Evolutionary conservation across 2,797 vertebrate species (phyloP).

Genomic region (Pangasius macronema): DNA sequence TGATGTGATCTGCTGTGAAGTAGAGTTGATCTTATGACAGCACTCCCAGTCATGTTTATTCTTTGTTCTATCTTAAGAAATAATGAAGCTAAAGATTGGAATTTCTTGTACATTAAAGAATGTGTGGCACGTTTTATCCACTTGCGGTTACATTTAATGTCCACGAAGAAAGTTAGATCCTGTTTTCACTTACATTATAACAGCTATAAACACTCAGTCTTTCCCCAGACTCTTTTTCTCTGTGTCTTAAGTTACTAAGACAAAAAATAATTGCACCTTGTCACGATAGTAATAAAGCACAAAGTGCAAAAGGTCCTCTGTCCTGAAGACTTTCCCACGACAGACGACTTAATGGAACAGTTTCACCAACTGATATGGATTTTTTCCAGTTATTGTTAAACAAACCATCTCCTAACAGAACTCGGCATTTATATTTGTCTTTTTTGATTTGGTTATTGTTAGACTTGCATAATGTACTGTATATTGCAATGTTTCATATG

Average conservation of each 20-base stretch:
- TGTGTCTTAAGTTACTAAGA: background rate
- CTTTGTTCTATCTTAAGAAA: constrained; percentile 21
- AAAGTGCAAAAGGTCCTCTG: background rate
- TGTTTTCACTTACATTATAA: background rate
- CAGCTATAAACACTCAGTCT: background rate
- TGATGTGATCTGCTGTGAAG: background rate
- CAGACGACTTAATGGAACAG: background rate
- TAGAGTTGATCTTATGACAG: background rate
- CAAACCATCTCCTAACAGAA: background rate
- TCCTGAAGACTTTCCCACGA: background rate
- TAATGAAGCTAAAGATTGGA: background rate
- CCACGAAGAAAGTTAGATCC: background rate
- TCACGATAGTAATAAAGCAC: background rate
- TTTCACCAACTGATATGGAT: background rate
- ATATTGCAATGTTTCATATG: background rate
- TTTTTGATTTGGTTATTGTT: background rate
- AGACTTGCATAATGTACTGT: background rate
- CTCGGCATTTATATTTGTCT: background rate
- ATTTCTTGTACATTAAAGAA: background rate
- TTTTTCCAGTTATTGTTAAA: background rate
- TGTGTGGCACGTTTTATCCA: background rate
- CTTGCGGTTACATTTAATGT: no score
- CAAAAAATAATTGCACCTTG: background rate
- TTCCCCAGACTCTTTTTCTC: background rate
- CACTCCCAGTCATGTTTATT: background rate